Evolutionary conservation across 2,113 vertebrate genomes (phyloP).

Genomic region (Pipa parva): DNA sequence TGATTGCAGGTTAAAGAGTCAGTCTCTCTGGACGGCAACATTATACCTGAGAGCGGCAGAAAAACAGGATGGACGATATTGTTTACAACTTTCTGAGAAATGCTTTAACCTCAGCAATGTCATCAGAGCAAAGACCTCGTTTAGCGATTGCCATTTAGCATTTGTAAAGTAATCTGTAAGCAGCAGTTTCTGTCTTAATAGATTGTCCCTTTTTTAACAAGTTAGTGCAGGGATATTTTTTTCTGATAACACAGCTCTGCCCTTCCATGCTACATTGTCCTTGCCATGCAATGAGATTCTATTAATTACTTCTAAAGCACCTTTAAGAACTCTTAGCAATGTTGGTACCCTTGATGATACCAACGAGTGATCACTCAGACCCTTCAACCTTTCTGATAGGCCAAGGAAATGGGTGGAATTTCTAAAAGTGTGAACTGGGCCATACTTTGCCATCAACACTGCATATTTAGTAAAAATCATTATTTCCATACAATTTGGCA

Average conservation of each 20-base stretch:
- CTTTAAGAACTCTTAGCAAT: not conserved
- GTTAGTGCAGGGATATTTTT: constrained; percentile 7
- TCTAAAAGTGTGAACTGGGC: no score
- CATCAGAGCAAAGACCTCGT: constrained; percentile 51
- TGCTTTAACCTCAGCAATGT: constrained; percentile 46
- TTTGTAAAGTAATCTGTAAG: constrained; percentile 58
- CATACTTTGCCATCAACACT: no score
- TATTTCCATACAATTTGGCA: no score
- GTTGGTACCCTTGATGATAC: not conserved
- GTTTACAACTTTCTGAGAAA: constrained; percentile 24
- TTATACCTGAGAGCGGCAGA: constrained; percentile 42
- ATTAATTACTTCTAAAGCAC: not conserved
- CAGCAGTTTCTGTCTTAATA: constrained; percentile 35
- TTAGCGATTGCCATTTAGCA: constrained; percentile 52
- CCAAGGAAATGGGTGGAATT: no score
- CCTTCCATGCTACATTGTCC: constrained; percentile 4
- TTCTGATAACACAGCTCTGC: not conserved
- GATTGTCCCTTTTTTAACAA: constrained; percentile 28
- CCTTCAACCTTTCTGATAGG: no score
- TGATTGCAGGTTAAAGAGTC: constrained; percentile 6
- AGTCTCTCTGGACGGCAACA: not conserved
- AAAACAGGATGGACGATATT: constrained; percentile 18
- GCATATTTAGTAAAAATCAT: not conserved
- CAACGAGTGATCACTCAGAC: not conserved
- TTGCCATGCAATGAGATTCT: constrained; percentile 3